Conservation (phyloP, 2,888 invertebrate genomes). For the Nymphalis urticae region DNA sequence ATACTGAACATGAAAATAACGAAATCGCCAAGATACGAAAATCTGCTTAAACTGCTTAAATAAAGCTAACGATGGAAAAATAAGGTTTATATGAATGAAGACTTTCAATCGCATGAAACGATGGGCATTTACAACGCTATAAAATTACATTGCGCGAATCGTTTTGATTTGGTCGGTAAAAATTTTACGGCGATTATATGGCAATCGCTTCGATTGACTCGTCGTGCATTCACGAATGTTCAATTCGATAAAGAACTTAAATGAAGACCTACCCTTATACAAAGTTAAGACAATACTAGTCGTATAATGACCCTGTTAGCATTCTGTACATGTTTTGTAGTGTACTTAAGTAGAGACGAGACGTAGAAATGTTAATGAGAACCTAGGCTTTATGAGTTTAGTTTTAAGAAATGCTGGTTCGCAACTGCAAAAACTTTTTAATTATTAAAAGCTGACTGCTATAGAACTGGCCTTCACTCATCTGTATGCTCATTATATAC, state of each 20-base stretch:
- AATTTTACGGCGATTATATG: constrained; percentile 58
- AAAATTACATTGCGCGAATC: constrained; percentile 62
- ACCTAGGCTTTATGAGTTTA: constrained; percentile 50
- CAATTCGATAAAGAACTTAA: background rate
- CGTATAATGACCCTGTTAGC: constrained; percentile 35
- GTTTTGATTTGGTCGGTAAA: constrained; percentile 60
- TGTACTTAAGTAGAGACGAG: constrained; percentile 51
- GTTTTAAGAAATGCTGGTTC: constrained; percentile 57
- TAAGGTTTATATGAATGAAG: constrained; percentile 43
- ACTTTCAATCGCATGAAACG: constrained; percentile 48
- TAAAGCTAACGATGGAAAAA: constrained; percentile 43
- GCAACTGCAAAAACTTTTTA: constrained; percentile 66
- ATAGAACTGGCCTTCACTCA: constrained; percentile 56
- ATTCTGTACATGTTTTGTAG: constrained; percentile 42
- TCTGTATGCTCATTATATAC: too few species aligned
- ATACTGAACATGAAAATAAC: background rate
- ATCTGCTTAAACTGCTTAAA: constrained; percentile 36
- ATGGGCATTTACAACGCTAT: constrained; percentile 59
- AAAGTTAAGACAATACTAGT: background rate
- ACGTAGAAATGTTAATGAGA: constrained; percentile 59
- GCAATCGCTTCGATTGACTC: constrained; percentile 48
- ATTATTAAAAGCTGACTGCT: constrained; percentile 62
- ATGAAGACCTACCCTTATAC: background rate
- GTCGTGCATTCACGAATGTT: constrained; percentile 6
- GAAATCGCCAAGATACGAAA: constrained; percentile 13